Conservation (phyloP, 1,140 invertebrate genomes). For the Brachionus paranguensis region DNA sequence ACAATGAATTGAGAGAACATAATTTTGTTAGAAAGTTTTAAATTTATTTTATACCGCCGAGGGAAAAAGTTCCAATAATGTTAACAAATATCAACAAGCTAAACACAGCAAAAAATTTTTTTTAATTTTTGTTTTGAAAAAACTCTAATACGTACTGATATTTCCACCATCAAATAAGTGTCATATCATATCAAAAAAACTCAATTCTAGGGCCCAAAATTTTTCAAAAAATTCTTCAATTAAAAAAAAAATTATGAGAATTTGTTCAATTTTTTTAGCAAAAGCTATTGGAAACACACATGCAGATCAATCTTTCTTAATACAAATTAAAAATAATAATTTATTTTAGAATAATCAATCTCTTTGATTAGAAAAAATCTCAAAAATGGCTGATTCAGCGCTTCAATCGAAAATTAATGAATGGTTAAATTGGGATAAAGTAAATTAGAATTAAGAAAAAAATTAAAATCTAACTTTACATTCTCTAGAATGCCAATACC, state of each 20-base stretch:
- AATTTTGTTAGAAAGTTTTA: background rate
- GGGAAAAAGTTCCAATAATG: background rate
- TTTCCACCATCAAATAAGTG: background rate
- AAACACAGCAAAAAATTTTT: no score
- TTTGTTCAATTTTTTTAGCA: background rate
- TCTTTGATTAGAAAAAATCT: background rate
- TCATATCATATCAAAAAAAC: background rate
- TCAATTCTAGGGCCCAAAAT: background rate
- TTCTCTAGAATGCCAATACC: background rate
- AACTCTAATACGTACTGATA: no score
- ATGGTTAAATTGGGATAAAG: constrained; percentile 31
- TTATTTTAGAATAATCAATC: background rate
- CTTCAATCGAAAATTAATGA: constrained; percentile 4
- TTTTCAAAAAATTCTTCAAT: background rate
- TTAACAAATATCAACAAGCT: background rate
- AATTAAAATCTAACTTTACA: background rate
- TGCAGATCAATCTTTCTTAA: background rate
- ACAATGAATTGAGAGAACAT: background rate
- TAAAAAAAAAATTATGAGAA: background rate
- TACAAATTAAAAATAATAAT: background rate
- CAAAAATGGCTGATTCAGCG: background rate
- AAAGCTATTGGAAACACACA: background rate
- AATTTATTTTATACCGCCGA: background rate
- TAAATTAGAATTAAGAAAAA: background rate
- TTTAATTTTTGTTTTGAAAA: no score